Percentiles rank a stretch among this genome's conserved stretches.
These are phyloP conservation scores for Sisyra terminalis DNA, from an alignment of 2,888 invertebrate genomes.

Conservation along the genomic window DNA sequence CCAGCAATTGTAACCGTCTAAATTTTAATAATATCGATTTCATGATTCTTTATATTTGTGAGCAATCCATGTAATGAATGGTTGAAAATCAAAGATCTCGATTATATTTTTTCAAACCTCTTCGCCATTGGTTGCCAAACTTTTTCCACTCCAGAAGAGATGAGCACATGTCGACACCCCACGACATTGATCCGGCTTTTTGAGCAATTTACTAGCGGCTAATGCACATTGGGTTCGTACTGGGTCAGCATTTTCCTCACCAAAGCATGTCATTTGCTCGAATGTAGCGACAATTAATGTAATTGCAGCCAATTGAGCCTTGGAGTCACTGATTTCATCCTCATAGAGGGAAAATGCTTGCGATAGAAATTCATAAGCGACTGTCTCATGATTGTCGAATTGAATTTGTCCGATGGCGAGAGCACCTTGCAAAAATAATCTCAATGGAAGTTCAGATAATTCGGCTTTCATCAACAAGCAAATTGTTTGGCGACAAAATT, in stretches of 20 bases:
- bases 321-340: conserved; percentile 95
- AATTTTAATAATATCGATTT: too few relatives aligned
- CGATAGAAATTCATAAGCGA: conserved; percentile 96
- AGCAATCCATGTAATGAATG: too few relatives aligned
- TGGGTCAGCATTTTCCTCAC: conserved; percentile 94
- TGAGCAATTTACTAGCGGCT: conserved; percentile 87
- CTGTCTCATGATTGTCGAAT: conserved; percentile 90
- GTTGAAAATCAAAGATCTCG: too few relatives aligned
- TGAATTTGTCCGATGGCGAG: conserved; percentile 80
- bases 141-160: conserved; percentile 90
- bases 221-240: conserved; percentile 89
- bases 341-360: conserved; percentile 95
- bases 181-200: conserved; percentile 96
- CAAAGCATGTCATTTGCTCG: conserved; percentile 87
- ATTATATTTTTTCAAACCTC: too few relatives aligned
- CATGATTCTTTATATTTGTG: neutral
- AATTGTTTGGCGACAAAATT: conserved; percentile 94
- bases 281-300: conserved; percentile 90
- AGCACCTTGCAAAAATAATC: conserved; percentile 91
- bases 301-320: conserved; percentile 90
- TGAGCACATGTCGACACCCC: conserved; percentile 82
- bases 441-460: conserved; percentile 78
- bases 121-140: conserved; percentile 27
- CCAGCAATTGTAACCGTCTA: too few relatives aligned
- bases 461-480: conserved; percentile 90